These are phyloP conservation scores for Pipistrellus kuhlii DNA, from an alignment of 2,797 vertebrate species.

Conservation along the genomic window DNA sequence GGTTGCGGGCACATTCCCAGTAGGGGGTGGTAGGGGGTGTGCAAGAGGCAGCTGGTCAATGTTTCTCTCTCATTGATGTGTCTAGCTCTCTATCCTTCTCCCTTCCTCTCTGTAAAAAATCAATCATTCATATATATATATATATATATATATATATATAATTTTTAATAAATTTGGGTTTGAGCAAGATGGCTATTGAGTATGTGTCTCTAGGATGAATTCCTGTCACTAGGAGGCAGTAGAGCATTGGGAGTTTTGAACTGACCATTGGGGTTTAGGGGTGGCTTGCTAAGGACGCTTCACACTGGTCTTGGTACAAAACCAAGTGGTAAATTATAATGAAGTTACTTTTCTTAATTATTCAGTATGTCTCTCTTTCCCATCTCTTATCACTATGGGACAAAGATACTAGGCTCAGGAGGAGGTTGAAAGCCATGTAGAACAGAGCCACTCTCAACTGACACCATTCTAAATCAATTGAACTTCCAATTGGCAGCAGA, in stretches of 20 bases:
- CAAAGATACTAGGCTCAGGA: neutral
- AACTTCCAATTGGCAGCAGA: neutral
- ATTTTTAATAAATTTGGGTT: neutral
- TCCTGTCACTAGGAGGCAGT: neutral
- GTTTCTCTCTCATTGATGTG: no score
- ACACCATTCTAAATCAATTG: neutral
- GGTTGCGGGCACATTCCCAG: no score
- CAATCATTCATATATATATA: no score
- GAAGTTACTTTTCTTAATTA: conserved; percentile 28
- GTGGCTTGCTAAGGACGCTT: neutral
- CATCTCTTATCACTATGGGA: neutral
- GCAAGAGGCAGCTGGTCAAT: no score
- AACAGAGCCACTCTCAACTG: neutral
- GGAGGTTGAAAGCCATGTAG: neutral
- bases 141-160: no score
- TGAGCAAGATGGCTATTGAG: neutral
- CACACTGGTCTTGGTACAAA: conserved; percentile 1
- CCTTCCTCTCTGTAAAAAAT: no score
- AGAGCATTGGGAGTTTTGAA: neutral
- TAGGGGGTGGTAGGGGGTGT: no score
- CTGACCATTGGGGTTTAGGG: neutral
- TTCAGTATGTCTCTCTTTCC: neutral
- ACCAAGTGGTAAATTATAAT: neutral
- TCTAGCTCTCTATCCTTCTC: no score
- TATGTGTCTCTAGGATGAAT: neutral